Conservation (phyloP, 2,888 invertebrate genomes). For the Silvanus unidentatus region DNA sequence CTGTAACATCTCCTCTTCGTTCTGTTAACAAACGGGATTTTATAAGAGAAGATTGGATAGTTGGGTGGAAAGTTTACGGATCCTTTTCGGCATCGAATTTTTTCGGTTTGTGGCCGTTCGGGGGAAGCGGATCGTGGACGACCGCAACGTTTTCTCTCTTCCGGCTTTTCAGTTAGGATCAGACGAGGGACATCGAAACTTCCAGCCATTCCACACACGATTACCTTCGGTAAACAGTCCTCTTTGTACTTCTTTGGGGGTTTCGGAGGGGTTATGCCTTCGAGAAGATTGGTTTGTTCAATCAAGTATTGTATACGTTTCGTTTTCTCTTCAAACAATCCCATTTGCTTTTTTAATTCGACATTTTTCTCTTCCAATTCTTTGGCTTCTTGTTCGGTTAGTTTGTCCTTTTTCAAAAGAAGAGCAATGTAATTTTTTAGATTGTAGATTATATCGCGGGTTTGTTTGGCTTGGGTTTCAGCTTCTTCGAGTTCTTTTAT, state of each 20-base stretch:
- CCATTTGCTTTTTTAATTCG: constrained; percentile 54
- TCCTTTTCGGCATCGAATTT: too few relatives aligned
- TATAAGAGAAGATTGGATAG: too few relatives aligned
- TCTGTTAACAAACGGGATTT: too few relatives aligned
- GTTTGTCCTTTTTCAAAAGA: constrained; percentile 51
- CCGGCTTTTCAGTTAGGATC: constrained; percentile 4
- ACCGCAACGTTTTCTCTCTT: constrained; percentile 4
- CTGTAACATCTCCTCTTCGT: too few relatives aligned
- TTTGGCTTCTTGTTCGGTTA: constrained; percentile 54
- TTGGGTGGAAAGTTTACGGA: too few relatives aligned
- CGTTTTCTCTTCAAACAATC: constrained; percentile 57
- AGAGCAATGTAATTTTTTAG: constrained; percentile 42
- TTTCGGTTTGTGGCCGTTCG: constrained; percentile 53
- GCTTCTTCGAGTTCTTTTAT: constrained; percentile 47
- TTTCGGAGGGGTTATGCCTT: constrained; percentile 35
- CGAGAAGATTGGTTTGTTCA: constrained; percentile 42
- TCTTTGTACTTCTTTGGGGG: constrained; percentile 28
- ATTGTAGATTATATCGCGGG: constrained; percentile 45
- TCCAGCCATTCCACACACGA: constrained; percentile 46
- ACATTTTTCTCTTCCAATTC: constrained; percentile 55
- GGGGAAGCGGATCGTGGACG: neutral
- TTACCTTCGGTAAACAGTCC: constrained; percentile 49
- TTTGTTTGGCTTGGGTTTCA: constrained; percentile 47
- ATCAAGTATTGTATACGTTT: constrained; percentile 53
- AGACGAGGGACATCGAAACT: neutral